Percentiles rank a stretch among this genome's conserved stretches.
phyloP scores from a whole-genome alignment of 2,113 vertebrate species.

The Thamnaconus septentrionalis region DNA sequence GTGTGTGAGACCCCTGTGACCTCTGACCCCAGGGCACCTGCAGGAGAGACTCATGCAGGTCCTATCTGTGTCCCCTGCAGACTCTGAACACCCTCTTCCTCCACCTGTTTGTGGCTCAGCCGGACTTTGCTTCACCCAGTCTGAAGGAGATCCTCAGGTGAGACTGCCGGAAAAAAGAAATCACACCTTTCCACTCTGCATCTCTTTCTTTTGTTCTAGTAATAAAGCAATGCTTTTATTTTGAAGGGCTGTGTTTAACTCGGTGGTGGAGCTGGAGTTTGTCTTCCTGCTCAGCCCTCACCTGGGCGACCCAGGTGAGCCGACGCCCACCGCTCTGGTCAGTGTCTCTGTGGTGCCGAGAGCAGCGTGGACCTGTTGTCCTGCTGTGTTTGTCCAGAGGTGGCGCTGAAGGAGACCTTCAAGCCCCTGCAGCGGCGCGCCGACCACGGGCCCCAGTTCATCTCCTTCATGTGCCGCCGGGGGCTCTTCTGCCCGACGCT shows the following conservation, averaged over 20 bases:
- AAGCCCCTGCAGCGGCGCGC: slow-evolving; percentile 62
- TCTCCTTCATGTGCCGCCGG: slow-evolving; percentile 76
- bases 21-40: too few species aligned
- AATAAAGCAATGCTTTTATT: not conserved
- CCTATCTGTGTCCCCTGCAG: slow-evolving; percentile 58
- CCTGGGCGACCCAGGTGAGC: slow-evolving; percentile 75
- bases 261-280: slow-evolving; percentile 81
- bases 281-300: slow-evolving; percentile 81
- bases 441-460: slow-evolving; percentile 31
- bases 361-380: too few species aligned
- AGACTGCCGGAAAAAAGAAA: not conserved
- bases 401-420: slow-evolving; percentile 75
- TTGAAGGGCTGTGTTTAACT: slow-evolving; percentile 81
- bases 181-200: not conserved
- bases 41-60: too few species aligned
- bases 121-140: slow-evolving; percentile 65
- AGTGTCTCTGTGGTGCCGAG: too few species aligned
- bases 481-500: slow-evolving; percentile 72
- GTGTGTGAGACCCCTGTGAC: slow-evolving; percentile 42
- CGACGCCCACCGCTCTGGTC: not conserved
- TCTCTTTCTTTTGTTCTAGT: not conserved
- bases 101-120: slow-evolving; percentile 86
- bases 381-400: slow-evolving; percentile 59
- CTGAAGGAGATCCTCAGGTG: slow-evolving; percentile 83
- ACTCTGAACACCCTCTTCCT: slow-evolving; percentile 90